Evolutionary conservation across 2,113 vertebrate genomes (phyloP), one percentile per base, ranked within the genome.

Genomic region (Nothocercus julius): DNA sequence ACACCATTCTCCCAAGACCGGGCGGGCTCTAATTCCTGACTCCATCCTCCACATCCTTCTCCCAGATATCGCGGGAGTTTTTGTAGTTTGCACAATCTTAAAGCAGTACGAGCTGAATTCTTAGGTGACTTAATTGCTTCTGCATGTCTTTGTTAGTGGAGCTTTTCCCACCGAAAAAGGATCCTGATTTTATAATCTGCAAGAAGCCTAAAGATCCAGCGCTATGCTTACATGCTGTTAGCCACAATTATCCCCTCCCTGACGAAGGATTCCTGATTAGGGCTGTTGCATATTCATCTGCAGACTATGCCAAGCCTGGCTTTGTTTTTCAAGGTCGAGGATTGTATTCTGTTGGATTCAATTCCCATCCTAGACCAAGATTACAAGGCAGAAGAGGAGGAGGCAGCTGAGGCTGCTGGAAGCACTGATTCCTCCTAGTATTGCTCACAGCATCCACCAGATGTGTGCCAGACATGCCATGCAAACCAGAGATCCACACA

Each of bases 281-380:
- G 68, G 86, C 88, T 93, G 75, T 87, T 96, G 95, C 96, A 95
- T 97, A 95, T 95, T 97, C 95, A 96, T 96, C 36, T 0, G 5
- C 67, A 76, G 79, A 47, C 83, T 61, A 73, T 4, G 72, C 91
- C 93, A 87, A 94, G 95, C 90, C 61, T 67, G 73, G 91, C 90
- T 92, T 94, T 93, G 89, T 87, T 95, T 96, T 84, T 96, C 96
- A 97, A 97, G 95, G 97, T 95, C 90, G 79, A 93, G 95, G 86
- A 95, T 45, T 96, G 94, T 85, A 34, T 90, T 95, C 95, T 90
- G 92, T 92, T 85, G 94, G 85, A 93, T 94, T 96, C 91, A 95
- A 89, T 97, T 94, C 92, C 93, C 93, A 95, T 87, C 87, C 85
- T 93, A 93, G 94, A 92, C 61, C 1, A 67, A 95, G 94, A 95